phyloP scores from a whole-genome alignment of 2,113 vertebrate species.

The Gallinago media region DNA sequence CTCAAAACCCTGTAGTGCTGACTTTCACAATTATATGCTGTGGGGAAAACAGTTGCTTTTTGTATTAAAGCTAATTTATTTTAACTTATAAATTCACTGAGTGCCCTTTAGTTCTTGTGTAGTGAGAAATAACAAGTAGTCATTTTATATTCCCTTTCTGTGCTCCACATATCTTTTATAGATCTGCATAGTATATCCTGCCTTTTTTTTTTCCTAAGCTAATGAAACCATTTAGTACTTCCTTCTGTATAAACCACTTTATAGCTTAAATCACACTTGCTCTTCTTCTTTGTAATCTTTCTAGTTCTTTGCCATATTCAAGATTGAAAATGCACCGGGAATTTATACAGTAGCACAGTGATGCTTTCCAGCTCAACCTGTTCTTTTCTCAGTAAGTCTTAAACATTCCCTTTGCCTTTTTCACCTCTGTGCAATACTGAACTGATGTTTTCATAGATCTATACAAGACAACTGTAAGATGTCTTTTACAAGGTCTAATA shows the following conservation, averaged over 20 bases:
- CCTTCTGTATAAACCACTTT: not conserved
- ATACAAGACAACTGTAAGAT: not conserved
- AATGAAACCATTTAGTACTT: constrained; percentile 18
- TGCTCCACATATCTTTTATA: not conserved
- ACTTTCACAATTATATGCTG: not conserved
- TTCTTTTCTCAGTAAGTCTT: not conserved
- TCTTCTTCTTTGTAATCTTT: not conserved
- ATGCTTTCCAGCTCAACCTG: not conserved
- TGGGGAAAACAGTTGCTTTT: not conserved
- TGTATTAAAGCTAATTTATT: constrained; percentile 2
- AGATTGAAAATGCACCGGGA: not conserved
- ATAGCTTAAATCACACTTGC: not conserved
- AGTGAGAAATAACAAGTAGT: not conserved
- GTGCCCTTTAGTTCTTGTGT: not conserved
- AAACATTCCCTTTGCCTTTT: not conserved
- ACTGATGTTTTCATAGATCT: not conserved
- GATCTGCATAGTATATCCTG: not conserved
- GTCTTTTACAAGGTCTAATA: not conserved
- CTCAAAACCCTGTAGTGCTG: not conserved
- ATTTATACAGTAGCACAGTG: not conserved
- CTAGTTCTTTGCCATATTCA: not conserved
- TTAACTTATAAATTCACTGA: not conserved
- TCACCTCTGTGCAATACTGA: not conserved
- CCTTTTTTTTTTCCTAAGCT: not conserved
- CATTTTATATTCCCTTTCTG: constrained; percentile 7